Percentiles rank a stretch among this genome's conserved stretches.
Evolutionary conservation across 2,797 vertebrate species (phyloP).

Genomic region (Mormyrops attenuatus): DNA sequence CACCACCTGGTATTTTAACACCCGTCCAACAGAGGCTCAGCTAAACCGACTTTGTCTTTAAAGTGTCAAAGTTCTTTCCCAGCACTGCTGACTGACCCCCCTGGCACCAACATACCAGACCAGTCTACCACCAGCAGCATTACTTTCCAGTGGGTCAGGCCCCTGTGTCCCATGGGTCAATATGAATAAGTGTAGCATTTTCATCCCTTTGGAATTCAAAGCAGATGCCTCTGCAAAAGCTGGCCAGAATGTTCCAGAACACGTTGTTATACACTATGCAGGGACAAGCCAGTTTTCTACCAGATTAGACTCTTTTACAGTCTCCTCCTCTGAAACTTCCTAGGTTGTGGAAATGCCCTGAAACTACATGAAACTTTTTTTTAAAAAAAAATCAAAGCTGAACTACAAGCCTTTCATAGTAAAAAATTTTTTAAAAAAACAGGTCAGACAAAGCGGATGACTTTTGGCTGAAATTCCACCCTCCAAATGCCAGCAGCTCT

Average conservation of each 20-base stretch:
- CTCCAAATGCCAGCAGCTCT: background rate
- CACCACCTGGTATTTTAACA: background rate
- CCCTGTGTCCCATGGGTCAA: background rate
- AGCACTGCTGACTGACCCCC: background rate
- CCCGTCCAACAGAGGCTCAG: background rate
- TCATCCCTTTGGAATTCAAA: constrained; percentile 1
- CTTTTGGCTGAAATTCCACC: background rate
- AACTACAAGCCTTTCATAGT: background rate
- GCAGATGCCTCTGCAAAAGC: background rate
- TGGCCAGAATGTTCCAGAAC: constrained; percentile 6
- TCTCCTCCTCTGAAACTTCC: background rate
- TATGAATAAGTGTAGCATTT: background rate
- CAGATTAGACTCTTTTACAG: background rate
- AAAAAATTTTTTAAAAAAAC: too few species aligned
- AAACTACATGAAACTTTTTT: background rate
- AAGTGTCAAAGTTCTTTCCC: background rate
- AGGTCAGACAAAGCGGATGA: background rate
- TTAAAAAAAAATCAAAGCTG: background rate
- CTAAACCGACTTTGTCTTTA: background rate
- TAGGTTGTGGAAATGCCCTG: background rate
- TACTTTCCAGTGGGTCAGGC: background rate
- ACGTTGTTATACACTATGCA: background rate
- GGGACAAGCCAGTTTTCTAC: background rate
- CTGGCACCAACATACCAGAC: background rate
- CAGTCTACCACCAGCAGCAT: background rate